phyloP scores from a whole-genome alignment of 2,888 invertebrate species.

The Eustalomyia histrio region DNA sequence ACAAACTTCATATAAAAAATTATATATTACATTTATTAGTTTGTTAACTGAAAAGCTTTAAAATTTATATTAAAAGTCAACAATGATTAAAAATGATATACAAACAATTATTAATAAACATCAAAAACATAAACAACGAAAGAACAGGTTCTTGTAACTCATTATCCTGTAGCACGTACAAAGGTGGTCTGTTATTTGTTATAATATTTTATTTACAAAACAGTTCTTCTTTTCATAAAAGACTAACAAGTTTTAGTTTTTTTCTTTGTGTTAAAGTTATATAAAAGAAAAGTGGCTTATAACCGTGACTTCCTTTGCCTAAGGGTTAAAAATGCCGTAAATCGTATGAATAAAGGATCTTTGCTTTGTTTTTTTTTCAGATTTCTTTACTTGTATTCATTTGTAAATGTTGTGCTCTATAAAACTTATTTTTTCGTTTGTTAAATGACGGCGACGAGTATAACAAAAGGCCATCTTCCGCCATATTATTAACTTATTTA shows the following conservation, averaged over 20 bases:
- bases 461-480: slow-evolving; percentile 77
- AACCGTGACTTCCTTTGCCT: slow-evolving; percentile 70
- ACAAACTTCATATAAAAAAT: slow-evolving; percentile 39
- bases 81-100: slow-evolving; percentile 16
- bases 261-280: slow-evolving; percentile 37
- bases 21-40: background rate
- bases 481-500: slow-evolving; percentile 80
- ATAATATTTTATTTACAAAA: slow-evolving; percentile 7
- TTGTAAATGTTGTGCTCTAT: slow-evolving; percentile 10
- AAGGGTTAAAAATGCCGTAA: slow-evolving; percentile 52
- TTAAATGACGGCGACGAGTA: slow-evolving; percentile 58
- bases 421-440: slow-evolving; percentile 7
- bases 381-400: slow-evolving; percentile 18
- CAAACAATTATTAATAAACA: slow-evolving; percentile 19
- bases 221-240: slow-evolving; percentile 15
- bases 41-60: background rate
- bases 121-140: slow-evolving; percentile 30
- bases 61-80: slow-evolving; percentile 25
- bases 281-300: slow-evolving; percentile 63
- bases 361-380: background rate
- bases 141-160: slow-evolving; percentile 70
- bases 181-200: slow-evolving; percentile 44
- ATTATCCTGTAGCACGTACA: slow-evolving; percentile 77
- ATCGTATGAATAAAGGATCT: slow-evolving; percentile 20
- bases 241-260: slow-evolving; percentile 35